Percentiles rank a stretch among this genome's conserved stretches.
Conservation (phyloP, 2,113 vertebrate genomes). For the Lates calcarifer region DNA sequence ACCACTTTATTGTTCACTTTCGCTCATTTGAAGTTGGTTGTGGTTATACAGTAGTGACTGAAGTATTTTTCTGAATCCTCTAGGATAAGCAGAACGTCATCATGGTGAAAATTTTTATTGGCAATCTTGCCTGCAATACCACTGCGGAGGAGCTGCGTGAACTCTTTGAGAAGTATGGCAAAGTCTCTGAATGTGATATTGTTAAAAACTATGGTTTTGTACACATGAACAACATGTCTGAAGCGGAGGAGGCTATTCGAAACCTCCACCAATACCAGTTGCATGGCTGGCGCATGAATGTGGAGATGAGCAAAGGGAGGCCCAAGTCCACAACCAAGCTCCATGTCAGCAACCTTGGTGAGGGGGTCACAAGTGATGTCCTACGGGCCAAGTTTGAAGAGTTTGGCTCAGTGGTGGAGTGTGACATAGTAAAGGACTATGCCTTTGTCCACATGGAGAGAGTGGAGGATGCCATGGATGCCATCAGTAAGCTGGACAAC, state of each 20-base stretch:
- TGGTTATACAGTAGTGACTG: neutral
- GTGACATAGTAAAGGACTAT: slow-evolving; percentile 97
- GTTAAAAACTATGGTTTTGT: slow-evolving; percentile 97
- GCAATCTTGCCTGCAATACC: slow-evolving; percentile 91
- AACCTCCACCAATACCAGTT: slow-evolving; percentile 93
- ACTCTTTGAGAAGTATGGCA: slow-evolving; percentile 94
- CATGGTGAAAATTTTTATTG: slow-evolving; percentile 98
- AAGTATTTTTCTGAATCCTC: neutral
- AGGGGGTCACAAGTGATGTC: slow-evolving; percentile 87
- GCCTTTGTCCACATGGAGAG: slow-evolving; percentile 97
- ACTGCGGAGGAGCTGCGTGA: slow-evolving; percentile 90
- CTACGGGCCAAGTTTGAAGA: slow-evolving; percentile 92
- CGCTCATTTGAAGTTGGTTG: neutral
- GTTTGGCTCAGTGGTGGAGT: slow-evolving; percentile 93
- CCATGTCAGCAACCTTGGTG: slow-evolving; percentile 92
- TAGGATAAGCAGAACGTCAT: slow-evolving; percentile 60
- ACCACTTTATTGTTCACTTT: neutral
- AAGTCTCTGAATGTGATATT: slow-evolving; percentile 93
- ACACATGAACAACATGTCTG: slow-evolving; percentile 90
- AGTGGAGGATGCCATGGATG: slow-evolving; percentile 93
- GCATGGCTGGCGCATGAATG: slow-evolving; percentile 92
- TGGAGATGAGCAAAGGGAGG: slow-evolving; percentile 94
- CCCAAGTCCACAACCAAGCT: slow-evolving; percentile 93
- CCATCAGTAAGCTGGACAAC: slow-evolving; percentile 92
- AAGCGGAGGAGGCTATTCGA: slow-evolving; percentile 91